Base-by-base conservation (phyloP, 2,888 invertebrate species). In the Rapana venosa region DNA sequence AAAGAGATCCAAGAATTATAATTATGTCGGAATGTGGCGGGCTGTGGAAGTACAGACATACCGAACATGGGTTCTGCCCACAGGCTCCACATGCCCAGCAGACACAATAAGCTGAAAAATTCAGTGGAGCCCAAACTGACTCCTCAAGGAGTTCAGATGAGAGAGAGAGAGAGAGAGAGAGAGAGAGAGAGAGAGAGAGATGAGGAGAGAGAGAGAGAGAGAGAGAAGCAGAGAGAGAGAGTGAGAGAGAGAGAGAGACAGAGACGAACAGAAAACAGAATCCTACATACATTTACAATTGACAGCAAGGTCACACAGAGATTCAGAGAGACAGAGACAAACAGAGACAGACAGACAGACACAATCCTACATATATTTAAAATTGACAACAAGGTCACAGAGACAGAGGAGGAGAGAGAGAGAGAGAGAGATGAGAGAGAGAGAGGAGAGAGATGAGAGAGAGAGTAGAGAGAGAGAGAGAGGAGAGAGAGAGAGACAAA, bases 101-200 rank as follows among this genome's bases (percentile, higher is more conserved):
- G 2, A 47, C 8, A 8, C 2, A 47, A 47, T 8, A 47, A 47
- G 4, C 47, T 47, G 47, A 47, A 47, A 47, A 47, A 2, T 2
- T 47, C 47, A 47, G 47, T 47, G 47, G 4, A 61, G 6, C 61
- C 61, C 61, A 4, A 61, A 20, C 2, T 61, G 22, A 61, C 22
- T 20, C 61, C 15, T 15, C 1, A 13, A 8, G 61, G 17, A 61
- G 61, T 20, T 61, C 2, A 47, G 30, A 36, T 0, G 83, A 47
- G 83, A 47, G 32, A 83, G 26, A 22, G 83, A 47, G 83, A 83
- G 47, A 47, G 83, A 56, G 56, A 47, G 83, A 47, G 83, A 83
- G 47, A 83, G 83, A 83, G 47, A 83, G 47, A 36, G 11, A 83
- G 83, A 35, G 32, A 79, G 77, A 79, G 26, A 74, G 77, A 79